These are phyloP conservation scores for Microctenopoma steveboyesi DNA, from an alignment of 2,797 vertebrate species.

Conservation along the genomic window DNA sequence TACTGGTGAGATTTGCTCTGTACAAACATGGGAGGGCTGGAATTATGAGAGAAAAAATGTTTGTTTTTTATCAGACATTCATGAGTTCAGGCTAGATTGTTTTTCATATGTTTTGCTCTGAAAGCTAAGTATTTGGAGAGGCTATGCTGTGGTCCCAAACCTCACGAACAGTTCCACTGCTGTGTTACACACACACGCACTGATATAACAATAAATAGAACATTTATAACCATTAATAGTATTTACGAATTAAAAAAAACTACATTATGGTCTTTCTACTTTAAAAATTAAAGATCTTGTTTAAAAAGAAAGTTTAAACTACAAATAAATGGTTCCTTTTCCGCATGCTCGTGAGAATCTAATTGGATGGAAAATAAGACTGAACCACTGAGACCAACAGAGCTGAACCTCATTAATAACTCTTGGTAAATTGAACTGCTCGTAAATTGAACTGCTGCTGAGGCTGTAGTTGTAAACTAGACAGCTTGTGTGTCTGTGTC, in stretches of 20 bases:
- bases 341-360: slow-evolving; percentile 27
- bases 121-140: too few species aligned
- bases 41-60: slow-evolving; percentile 18
- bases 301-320: neutral
- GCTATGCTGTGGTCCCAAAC: too few species aligned
- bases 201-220: too few species aligned
- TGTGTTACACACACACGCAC: too few species aligned
- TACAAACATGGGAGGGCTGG: slow-evolving; percentile 23
- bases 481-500: neutral
- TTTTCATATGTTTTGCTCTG: too few species aligned
- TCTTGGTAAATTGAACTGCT: slow-evolving; percentile 50
- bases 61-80: slow-evolving; percentile 26
- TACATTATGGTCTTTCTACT: neutral
- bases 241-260: neutral
- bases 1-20: slow-evolving; percentile 24
- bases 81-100: slow-evolving; percentile 26
- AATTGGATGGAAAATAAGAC: slow-evolving; percentile 42
- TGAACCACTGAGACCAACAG: slow-evolving; percentile 28
- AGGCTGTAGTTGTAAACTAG: slow-evolving; percentile 45
- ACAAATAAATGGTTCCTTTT: slow-evolving; percentile 38
- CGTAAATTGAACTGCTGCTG: slow-evolving; percentile 53
- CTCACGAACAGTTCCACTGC: too few species aligned
- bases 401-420: slow-evolving; percentile 52
- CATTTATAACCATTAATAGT: too few species aligned
- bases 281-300: neutral